Base-by-base conservation (phyloP, 2,113 vertebrate species). In the Hylia prasina region DNA sequence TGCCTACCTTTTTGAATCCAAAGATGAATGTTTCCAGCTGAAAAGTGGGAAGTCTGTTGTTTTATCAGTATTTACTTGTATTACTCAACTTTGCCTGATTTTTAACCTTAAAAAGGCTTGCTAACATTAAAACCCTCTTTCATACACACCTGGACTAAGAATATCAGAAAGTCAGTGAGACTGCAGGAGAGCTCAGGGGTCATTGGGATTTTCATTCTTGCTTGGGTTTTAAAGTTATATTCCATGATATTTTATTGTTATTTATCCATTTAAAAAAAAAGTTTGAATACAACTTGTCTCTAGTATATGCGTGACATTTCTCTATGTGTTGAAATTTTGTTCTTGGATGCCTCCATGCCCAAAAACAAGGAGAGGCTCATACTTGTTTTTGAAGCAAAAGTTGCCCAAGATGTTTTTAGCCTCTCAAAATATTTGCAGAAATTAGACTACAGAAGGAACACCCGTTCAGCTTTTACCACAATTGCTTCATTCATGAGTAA, bases 401-500 rank as follows among this genome's bases (percentile, higher is more conserved):
- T 94, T 96, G 33, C 82, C 64, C 56, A 78, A 86, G 66, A 78
- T 78, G 88, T 64, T 97, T 96, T 92, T 83, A 87, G 24, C 30
- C 12, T 93, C 68, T 93, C 71, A 83, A 37, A 83, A 83, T 93
- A 87, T 91, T 95, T 96, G 50, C 71, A 95, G 78, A 91, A 93
- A 66, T 90, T 33, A 71, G 33, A 40, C 54, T 75, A 64, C 54
- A 92, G 87, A 90, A 82, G 58, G 68, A 95, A 92, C 83, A 93
- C 12, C 30, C 82, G 71, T 89, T 94, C 87, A 78, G 47, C 56
- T 94, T 89, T 94, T 64, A 95, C 85, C 85, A 90, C 93, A 94
- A 75, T 93, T 94, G 72, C 90, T 92, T 93, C 92, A 81, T 92
- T 96, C 82, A 90, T 75, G 60, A 78, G 68, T 89, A 93, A 96